Evolutionary conservation across 2,888 invertebrate genomes (phyloP).

Genomic region (Drosophila maculinotata): DNA sequence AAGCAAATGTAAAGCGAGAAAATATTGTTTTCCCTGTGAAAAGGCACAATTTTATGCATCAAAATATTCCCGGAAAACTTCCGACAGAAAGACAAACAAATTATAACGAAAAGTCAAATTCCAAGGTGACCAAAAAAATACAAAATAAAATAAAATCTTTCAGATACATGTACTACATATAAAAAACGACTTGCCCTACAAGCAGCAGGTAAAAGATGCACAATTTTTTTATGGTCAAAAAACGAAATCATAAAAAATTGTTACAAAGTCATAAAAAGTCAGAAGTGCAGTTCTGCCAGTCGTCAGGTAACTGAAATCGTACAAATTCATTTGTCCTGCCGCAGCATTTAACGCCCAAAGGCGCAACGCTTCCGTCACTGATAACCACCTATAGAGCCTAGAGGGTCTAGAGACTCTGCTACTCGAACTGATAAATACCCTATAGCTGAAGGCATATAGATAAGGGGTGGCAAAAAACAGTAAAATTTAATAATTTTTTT

Average conservation of each 20-base stretch:
- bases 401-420: neutral
- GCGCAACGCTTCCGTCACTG: constrained; percentile 65
- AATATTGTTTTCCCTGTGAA: constrained; percentile 13
- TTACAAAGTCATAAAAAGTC: constrained; percentile 81
- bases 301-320: constrained; percentile 58
- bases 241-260: constrained; percentile 77
- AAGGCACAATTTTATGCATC: constrained; percentile 25
- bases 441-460: neutral
- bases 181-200: constrained; percentile 42
- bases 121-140: constrained; percentile 46
- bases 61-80: constrained; percentile 56
- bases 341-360: constrained; percentile 63
- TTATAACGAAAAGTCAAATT: constrained; percentile 77
- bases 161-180: constrained; percentile 35
- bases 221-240: constrained; percentile 63
- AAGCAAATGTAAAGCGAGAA: too few species aligned
- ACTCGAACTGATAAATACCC: constrained; percentile 18
- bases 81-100: constrained; percentile 50
- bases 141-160: constrained; percentile 35
- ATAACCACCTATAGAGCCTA: constrained; percentile 58
- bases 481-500: too few species aligned
- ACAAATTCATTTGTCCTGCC: constrained; percentile 68
- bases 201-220: constrained; percentile 66
- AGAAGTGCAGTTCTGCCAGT: constrained; percentile 31
- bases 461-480: too few species aligned